A percentile compares a stretch with the other conserved stretches of the same genome.
These are phyloP conservation scores for Archivesica marissinica DNA, from an alignment of 1,140 invertebrate species.

Conservation along the genomic window DNA sequence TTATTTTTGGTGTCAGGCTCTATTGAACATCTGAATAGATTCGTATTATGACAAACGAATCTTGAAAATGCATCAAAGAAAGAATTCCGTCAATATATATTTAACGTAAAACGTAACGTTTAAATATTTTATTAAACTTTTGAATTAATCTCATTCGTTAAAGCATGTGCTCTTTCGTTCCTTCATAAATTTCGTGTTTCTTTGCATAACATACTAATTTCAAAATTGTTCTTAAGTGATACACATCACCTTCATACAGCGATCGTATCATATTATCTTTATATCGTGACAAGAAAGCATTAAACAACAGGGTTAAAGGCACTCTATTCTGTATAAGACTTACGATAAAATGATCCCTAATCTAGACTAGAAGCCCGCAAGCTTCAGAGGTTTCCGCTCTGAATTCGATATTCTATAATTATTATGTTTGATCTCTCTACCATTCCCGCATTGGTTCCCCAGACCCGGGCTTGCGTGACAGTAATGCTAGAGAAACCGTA, in stretches of 20 bases:
- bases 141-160: too few species aligned
- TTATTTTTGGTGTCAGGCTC: too few species aligned
- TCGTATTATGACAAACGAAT: too few species aligned
- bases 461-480: conserved; percentile 26
- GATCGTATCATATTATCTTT: not conserved
- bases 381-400: conserved; percentile 23
- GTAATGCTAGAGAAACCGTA: not conserved
- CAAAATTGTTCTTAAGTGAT: conserved; percentile 6
- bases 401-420: conserved; percentile 59
- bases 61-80: too few species aligned
- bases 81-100: too few species aligned
- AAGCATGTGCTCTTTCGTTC: too few species aligned
- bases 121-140: too few species aligned
- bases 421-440: conserved; percentile 42
- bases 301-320: conserved; percentile 46
- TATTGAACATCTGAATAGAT: too few species aligned
- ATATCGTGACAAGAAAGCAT: not conserved
- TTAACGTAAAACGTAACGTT: too few species aligned
- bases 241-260: not conserved
- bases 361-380: not conserved
- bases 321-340: conserved; percentile 30
- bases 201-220: conserved; percentile 14
- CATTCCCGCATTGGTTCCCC: conserved; percentile 5
- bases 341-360: conserved; percentile 28
- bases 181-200: too few species aligned